Conservation (phyloP, 2,888 invertebrate genomes). For the Cotesia congregata region DNA sequence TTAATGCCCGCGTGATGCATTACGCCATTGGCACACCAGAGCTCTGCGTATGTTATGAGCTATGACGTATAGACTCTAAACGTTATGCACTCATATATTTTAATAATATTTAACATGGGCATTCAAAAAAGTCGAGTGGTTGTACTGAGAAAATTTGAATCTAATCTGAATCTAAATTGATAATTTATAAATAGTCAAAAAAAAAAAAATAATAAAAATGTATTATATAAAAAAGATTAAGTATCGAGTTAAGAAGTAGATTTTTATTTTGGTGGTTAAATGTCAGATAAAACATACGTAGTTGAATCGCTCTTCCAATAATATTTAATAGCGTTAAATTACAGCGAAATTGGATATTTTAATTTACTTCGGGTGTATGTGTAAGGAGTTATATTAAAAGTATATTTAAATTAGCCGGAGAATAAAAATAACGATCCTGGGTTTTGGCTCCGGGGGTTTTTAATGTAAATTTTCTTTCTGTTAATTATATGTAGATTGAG, state of each 20-base stretch:
- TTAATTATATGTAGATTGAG: conserved; percentile 69
- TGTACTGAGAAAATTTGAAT: no score
- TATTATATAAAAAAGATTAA: background rate
- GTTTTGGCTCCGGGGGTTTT: conserved; percentile 56
- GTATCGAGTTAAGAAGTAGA: background rate
- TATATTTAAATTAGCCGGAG: conserved; percentile 66
- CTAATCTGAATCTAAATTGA: no score
- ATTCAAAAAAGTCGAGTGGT: no score
- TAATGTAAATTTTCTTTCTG: conserved; percentile 68
- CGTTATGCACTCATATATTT: no score
- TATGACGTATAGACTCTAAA: background rate
- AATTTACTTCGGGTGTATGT: conserved; percentile 62
- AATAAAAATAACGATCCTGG: conserved; percentile 39
- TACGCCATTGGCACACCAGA: conserved; percentile 41
- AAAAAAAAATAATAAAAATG: background rate
- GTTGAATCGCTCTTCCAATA: conserved; percentile 53
- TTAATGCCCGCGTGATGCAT: conserved; percentile 58
- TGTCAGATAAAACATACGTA: conserved; percentile 10
- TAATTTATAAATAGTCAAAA: background rate
- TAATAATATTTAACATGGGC: no score
- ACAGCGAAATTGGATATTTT: conserved; percentile 69
- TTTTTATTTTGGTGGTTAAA: background rate
- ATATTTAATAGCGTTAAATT: conserved; percentile 68
- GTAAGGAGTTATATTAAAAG: conserved; percentile 42
- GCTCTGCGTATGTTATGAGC: background rate